Evolutionary conservation across 23 tunicate genomes (phyloP).

Genomic region (Corella eumyota): DNA sequence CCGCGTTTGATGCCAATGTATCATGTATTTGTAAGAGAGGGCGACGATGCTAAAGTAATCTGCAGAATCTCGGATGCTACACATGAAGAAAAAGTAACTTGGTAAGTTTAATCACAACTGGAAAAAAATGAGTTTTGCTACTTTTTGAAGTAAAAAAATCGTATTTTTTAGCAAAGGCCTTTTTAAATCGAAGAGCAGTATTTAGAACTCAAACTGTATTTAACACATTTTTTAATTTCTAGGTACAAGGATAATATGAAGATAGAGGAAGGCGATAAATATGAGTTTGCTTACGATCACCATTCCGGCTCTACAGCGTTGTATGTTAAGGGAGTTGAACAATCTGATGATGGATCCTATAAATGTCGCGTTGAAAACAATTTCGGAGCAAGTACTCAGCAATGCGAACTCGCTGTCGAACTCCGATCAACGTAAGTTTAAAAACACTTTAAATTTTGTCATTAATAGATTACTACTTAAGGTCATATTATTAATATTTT

Average conservation of each 20-base stretch:
- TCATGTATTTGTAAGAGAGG: constrained; percentile 83
- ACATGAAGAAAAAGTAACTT: constrained; percentile 59
- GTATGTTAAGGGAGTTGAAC: constrained; percentile 70
- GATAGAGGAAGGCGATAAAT: constrained; percentile 74
- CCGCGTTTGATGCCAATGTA: constrained; percentile 85
- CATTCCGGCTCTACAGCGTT: constrained; percentile 55
- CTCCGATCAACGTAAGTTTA: constrained; percentile 35
- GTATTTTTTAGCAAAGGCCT: too few relatives aligned
- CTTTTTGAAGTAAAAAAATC: too few relatives aligned
- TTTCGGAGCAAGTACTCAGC: constrained; percentile 40
- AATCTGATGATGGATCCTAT: constrained; percentile 83
- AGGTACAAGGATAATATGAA: constrained; percentile 68
- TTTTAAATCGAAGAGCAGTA: too few relatives aligned
- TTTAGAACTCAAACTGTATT: background rate
- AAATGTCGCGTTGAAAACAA: constrained; percentile 85
- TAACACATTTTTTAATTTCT: background rate
- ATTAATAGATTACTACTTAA: background rate
- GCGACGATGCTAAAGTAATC: constrained; percentile 67
- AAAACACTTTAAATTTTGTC: background rate
- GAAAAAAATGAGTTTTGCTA: background rate
- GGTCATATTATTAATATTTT: background rate
- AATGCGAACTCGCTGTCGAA: constrained; percentile 79
- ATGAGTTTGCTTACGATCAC: constrained; percentile 55
- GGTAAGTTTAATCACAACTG: constrained; percentile 62
- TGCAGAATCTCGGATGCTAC: constrained; percentile 59